Evolutionary conservation across 2,888 invertebrate species (phyloP).

Genomic region (Drosophila barbarae): DNA sequence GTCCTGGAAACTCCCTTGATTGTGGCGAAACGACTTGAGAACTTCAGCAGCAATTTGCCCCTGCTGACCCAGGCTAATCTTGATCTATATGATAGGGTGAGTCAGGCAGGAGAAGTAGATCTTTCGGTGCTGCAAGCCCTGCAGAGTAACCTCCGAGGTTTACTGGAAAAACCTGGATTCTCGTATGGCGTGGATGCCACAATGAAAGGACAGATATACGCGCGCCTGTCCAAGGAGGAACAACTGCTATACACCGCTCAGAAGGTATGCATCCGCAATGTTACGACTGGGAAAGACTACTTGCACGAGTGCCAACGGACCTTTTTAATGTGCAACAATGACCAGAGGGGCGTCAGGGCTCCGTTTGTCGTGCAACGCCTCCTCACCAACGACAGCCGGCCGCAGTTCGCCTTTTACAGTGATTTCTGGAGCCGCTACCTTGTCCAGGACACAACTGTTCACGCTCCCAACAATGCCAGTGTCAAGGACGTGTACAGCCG

Average conservation of each 20-base stretch:
- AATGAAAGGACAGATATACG: conserved; percentile 38
- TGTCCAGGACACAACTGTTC: conserved; percentile 11
- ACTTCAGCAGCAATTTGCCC: conserved; percentile 39
- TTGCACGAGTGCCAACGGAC: conserved; percentile 69
- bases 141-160: conserved; percentile 38
- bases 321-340: conserved; percentile 66
- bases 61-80: conserved; percentile 58
- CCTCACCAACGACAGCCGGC: conserved; percentile 26
- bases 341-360: conserved; percentile 52
- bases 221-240: conserved; percentile 50
- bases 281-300: conserved; percentile 50
- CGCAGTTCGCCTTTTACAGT: conserved; percentile 59
- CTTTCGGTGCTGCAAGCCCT: conserved; percentile 25
- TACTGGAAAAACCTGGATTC: conserved; percentile 46
- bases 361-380: conserved; percentile 56
- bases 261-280: conserved; percentile 63
- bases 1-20: conserved; percentile 47
- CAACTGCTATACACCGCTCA: conserved; percentile 54
- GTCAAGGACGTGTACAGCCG: conserved; percentile 68
- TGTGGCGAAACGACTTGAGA: conserved; percentile 47
- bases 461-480: conserved; percentile 18
- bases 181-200: conserved; percentile 28
- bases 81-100: conserved; percentile 38
- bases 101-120: conserved; percentile 31
- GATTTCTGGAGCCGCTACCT: conserved; percentile 58